phyloP scores from a whole-genome alignment of 2,113 vertebrate genomes.

The Mionectes macconnelli region DNA sequence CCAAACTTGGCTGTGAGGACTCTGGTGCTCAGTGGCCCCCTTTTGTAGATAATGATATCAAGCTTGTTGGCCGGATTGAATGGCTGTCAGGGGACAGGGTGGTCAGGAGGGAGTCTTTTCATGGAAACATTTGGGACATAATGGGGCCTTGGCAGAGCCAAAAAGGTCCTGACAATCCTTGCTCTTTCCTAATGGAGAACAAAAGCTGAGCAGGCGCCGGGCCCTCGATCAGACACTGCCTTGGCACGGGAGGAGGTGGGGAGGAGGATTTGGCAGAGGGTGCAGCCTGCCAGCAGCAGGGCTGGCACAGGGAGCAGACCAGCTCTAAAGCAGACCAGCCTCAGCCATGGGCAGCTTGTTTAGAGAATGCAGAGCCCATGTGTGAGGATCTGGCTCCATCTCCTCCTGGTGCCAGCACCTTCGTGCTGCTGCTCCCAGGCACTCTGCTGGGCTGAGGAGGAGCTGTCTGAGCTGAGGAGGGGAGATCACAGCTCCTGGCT shows the following conservation, averaged over 20 bases:
- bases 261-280: background rate
- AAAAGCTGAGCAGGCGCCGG: background rate
- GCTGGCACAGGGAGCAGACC: background rate
- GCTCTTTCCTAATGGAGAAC: background rate
- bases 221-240: background rate
- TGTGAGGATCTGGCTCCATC: background rate
- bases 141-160: constrained; percentile 48
- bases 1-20: constrained; percentile 42
- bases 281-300: constrained; percentile 5
- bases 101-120: constrained; percentile 48
- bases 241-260: background rate
- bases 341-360: background rate
- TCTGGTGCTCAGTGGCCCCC: background rate
- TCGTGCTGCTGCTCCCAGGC: background rate
- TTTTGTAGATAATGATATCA: constrained; percentile 68
- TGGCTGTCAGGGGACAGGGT: constrained; percentile 31
- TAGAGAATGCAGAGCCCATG: background rate
- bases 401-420: background rate
- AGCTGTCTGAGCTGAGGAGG: background rate
- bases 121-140: constrained; percentile 54
- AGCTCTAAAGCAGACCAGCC: background rate
- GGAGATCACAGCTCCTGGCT: background rate
- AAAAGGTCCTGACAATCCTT: constrained; percentile 24
- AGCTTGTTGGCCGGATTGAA: constrained; percentile 58
- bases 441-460: background rate